Base-by-base conservation (phyloP, 2,797 vertebrate genomes). In the Microctenopoma steveboyesi region DNA sequence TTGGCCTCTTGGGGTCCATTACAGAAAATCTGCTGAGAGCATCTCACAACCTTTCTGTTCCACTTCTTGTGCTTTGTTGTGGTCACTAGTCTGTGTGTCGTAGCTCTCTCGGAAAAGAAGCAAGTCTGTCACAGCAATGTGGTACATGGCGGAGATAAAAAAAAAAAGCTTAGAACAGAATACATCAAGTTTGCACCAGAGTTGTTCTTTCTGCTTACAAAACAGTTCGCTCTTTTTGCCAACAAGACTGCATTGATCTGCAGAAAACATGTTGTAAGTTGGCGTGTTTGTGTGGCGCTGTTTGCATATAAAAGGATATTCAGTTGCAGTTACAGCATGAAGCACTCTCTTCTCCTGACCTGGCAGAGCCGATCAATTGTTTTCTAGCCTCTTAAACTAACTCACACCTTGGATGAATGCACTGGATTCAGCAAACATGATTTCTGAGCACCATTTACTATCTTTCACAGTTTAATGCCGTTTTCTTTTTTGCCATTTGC, bases 391-490 rank as follows among this genome's bases (percentile, higher is more conserved):
- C 12, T 47, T 60, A 43, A 48, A 48, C 59, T 78, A 5, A 64
- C 28, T 33, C 57, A 78, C 67, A 74, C 60, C 64, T 54, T 37
- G 25, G 63, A 54, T 72, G 49, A 69, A 49, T 64, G 46, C 52
- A 47, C 48, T 43, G 28, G 14, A 58, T 69, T 68, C 40, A 64
- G 62, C 25, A 52, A 57, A 72, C 48, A 64, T 35, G 2, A 39
- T 74, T 66, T 65, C 28, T 47, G 22, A 64, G 45, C 12, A 53
- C 16, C 27, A 39, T 76, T 82, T 52, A 64, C 70, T 60, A 46
- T 82, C 47, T 76, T 78, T 73, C 42, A 73, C 69, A 70, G 57
- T 68, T 76, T 56, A 82, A 7, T 54, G 52, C 22, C n/a, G 35
- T 2, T 62, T 30, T 70, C 2, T 62, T 30, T 67, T 46, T 51